Conservation (phyloP, 2,797 vertebrate species). For the Liasis olivaceus region DNA sequence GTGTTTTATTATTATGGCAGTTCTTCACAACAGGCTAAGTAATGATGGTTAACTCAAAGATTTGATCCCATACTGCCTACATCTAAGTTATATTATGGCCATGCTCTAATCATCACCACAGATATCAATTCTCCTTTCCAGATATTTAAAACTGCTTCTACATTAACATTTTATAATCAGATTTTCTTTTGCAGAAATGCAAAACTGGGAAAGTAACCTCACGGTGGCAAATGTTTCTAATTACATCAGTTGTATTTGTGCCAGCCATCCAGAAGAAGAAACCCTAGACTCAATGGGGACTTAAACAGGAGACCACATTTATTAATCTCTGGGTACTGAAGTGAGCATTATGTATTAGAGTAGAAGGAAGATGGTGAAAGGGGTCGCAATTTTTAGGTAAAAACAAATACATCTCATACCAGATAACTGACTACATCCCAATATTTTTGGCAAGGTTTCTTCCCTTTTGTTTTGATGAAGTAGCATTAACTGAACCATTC, state of each 20-base stretch:
- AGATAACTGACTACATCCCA: not conserved
- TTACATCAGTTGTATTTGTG: not conserved
- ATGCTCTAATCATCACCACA: not conserved
- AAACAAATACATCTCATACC: not conserved
- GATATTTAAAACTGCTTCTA: not conserved
- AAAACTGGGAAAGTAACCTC: not conserved
- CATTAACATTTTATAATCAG: not conserved
- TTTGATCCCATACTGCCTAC: not conserved
- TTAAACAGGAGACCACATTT: slow-evolving; percentile 7
- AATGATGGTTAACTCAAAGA: not conserved
- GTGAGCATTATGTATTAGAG: not conserved
- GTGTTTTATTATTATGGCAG: not conserved
- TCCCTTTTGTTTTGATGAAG: not conserved
- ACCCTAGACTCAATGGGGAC: slow-evolving; percentile 6
- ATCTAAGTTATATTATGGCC: not conserved
- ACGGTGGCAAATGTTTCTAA: not conserved
- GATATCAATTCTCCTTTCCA: not conserved
- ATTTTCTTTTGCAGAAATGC: not conserved
- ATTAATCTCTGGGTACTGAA: slow-evolving; percentile 4
- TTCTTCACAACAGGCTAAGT: not conserved
- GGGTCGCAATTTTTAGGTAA: not conserved
- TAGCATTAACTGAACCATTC: not conserved
- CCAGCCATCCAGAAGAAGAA: not conserved
- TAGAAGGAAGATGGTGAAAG: not conserved
- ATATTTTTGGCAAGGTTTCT: not conserved